Base-by-base conservation (phyloP, 2,797 vertebrate species). In the Takifugu ocellatus region DNA sequence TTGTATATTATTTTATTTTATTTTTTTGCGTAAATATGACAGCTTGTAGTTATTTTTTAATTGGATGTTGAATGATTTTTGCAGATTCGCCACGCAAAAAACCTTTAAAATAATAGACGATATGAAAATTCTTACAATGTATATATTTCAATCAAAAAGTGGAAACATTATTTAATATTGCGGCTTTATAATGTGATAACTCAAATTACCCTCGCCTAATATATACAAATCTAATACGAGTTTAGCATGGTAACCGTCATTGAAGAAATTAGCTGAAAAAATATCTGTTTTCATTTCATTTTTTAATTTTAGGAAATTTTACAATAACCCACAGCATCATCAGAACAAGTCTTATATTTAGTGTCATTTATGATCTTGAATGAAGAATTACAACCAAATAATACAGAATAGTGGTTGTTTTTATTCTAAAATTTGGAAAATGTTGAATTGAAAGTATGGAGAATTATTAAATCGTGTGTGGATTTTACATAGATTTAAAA, bases 1-100 rank as follows among this genome's bases (percentile, higher is more conserved):
- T 85, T 83, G 68, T 81, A 86, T 87, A 82, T 83, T 66, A 10
- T 68, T 72, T 68, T 53, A 61, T 74, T 65, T 55, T 6, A 70
- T 69, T 74, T 46, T 17, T 51, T 39, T 7, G 31, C 8, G 31
- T 9, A 33, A 33, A 11, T 33, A 33, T 33, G 36, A 39, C 36
- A 39, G 12, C 2, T 39, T 11, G 10, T 14, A 3, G 36, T 39
- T 39, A 39, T 39, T 12, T 39, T 39, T 39, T 39, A 39, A 39
- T 39, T 6, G 3, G 33, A 36, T 36, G 11, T 36, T 8, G 12
- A 36, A 3, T 39, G 36, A 39, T 14, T 39, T 33, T 39, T 39
- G 36, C 36, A 39, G 36, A 39, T 11, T 11, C 9, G 3, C 9
- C 9, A 39, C 11, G 36, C 12, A 39, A 39, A 39, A 12, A 12